These are phyloP conservation scores for Aspidapion aeneum DNA, from an alignment of 2,888 invertebrate genomes.

Conservation along the genomic window DNA sequence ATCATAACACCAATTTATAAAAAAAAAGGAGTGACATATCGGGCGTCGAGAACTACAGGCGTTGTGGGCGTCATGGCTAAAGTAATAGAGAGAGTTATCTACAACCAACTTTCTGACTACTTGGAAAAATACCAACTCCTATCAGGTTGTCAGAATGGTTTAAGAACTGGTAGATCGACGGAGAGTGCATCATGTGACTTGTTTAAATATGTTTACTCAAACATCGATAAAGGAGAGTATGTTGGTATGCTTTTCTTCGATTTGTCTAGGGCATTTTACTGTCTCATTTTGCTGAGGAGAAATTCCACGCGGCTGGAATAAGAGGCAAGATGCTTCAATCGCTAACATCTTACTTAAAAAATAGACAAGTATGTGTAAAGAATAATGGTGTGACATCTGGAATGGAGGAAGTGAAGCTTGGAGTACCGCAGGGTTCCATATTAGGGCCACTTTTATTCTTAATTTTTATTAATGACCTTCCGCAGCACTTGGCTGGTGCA, in stretches of 20 bases:
- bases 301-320: neutral
- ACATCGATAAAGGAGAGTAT: neutral
- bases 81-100: neutral
- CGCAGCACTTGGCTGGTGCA: neutral
- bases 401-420: neutral
- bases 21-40: too few relatives aligned
- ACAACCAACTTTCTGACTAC: neutral
- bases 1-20: too few relatives aligned
- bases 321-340: neutral
- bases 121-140: neutral
- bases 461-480: too few relatives aligned
- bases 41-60: too few relatives aligned
- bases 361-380: neutral
- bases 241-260: neutral
- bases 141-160: neutral
- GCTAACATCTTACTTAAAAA: neutral
- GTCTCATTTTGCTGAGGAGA: neutral
- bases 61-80: neutral
- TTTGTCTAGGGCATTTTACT: neutral
- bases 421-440: too few relatives aligned
- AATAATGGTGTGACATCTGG: neutral
- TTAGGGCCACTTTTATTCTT: too few relatives aligned
- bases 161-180: constrained; percentile 29
- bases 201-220: constrained; percentile 1
- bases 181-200: neutral